Conservation (phyloP, 2,113 vertebrate genomes). For the Ictalurus punctatus region DNA sequence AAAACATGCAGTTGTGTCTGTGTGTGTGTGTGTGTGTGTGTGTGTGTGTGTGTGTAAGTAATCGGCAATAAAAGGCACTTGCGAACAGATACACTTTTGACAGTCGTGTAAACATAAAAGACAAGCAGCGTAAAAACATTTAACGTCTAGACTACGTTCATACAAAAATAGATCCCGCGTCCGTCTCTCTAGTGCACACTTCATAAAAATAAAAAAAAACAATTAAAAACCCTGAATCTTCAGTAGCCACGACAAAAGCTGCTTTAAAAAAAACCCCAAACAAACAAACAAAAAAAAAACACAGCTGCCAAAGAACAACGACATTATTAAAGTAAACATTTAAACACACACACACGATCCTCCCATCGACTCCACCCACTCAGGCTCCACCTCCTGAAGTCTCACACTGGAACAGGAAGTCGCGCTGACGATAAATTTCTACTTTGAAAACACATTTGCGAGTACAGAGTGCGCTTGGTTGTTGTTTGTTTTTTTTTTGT, state of each 20-base stretch:
- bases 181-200: not conserved
- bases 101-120: conserved; percentile 31
- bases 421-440: not conserved
- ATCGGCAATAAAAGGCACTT: conserved; percentile 32
- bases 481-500: too few species aligned
- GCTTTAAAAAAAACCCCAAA: not conserved
- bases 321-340: not conserved
- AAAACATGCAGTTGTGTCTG: conserved; percentile 52
- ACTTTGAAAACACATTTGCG: not conserved
- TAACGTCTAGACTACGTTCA: not conserved
- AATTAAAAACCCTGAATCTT: conserved; percentile 4
- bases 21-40: conserved; percentile 41
- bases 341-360: not conserved
- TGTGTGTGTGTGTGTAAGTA: conserved; percentile 37
- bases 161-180: conserved; percentile 19
- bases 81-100: conserved; percentile 13
- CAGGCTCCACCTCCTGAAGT: not conserved
- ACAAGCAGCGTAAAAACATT: conserved; percentile 17
- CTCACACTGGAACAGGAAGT: not conserved
- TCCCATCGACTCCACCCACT: not conserved
- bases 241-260: not conserved
- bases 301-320: not conserved
- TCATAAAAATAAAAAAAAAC: not conserved
- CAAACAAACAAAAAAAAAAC: not conserved
- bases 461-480: too few species aligned